Evolutionary conservation across 2,888 invertebrate genomes (phyloP), one percentile per base, ranked within the genome.

Genomic region (Buathra laborator): DNA sequence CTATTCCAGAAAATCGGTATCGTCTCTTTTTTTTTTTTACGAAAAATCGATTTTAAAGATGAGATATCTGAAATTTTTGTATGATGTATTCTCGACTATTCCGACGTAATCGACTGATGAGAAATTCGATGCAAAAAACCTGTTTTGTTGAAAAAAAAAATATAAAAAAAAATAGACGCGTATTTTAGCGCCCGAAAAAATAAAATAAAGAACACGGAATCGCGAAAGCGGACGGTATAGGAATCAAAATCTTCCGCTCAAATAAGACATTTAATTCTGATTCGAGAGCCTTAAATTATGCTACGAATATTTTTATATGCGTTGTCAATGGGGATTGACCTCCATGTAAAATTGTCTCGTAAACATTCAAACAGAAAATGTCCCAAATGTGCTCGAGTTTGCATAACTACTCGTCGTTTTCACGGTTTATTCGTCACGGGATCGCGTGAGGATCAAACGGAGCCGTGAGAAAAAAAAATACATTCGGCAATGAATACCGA

Each of bases 381-480:
- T 82, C 77, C 53, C 43, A 46, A 62, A 46, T 48, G 86, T 86
- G 82, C 67, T 78, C 85, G 62, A 89, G 89, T 91, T 90, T 92
- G 92, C 92, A 90, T 92, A 90, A 88, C 86, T 89, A 88, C 89
- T 90, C 87, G 89, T 86, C 88, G 86, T 89, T 93, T 93, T 92
- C 92, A 93, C 87, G 92, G 90, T 75, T 87, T 68, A 87, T 93
- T 92, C 89, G 91, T 89, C 87, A 91, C 89, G 90, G 86, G 46
- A 74, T 37, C 37, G 37, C 37, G 37, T 86, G 86, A 85, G 75
- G 86, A 77, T 72, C 77, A 82, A 62, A 67, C 76, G 62, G 86
- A 81, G 75, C 46, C 90, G 91, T 91, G 91, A 91, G 91, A 91
- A 91, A 91, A 91, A 91, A 91, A 91, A 81, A 56, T 24, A 24